Evolutionary conservation across 2,888 invertebrate species (phyloP).

Genomic region (Noctua janthe): DNA sequence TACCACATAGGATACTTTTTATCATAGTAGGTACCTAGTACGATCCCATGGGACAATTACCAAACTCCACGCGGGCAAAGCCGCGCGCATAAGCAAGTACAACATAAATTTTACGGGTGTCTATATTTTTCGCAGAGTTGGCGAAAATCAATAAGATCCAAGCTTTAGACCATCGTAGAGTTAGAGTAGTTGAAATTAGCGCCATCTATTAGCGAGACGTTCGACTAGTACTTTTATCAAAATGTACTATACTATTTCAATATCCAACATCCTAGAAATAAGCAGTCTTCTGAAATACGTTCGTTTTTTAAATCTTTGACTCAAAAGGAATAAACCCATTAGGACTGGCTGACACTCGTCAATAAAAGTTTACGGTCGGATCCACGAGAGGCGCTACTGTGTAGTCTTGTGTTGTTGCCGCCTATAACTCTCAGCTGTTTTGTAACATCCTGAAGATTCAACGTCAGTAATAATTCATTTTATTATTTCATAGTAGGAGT

Average conservation of each 20-base stretch:
- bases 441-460: slow-evolving; percentile 4
- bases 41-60: neutral
- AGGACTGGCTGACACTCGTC: slow-evolving; percentile 7
- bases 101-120: neutral
- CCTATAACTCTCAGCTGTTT: slow-evolving; percentile 18
- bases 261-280: neutral
- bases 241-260: neutral
- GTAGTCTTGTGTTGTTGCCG: slow-evolving; percentile 19
- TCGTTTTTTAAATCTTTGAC: neutral
- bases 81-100: neutral
- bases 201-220: slow-evolving; percentile 38
- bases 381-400: slow-evolving; percentile 34
- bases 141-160: slow-evolving; percentile 38
- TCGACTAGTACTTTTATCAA: neutral
- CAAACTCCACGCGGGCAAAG: neutral
- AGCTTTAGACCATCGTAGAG: neutral
- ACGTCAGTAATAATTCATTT: neutral
- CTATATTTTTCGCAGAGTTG: neutral
- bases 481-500: neutral
- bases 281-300: neutral
- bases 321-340: neutral
- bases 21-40: neutral
- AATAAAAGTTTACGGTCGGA: slow-evolving; percentile 42
- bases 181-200: neutral
- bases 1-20: neutral